Percentiles rank a stretch among this genome's conserved stretches.
Evolutionary conservation across 2,888 invertebrate genomes (phyloP).

Genomic region (Ommatoiulus sabulosus): DNA sequence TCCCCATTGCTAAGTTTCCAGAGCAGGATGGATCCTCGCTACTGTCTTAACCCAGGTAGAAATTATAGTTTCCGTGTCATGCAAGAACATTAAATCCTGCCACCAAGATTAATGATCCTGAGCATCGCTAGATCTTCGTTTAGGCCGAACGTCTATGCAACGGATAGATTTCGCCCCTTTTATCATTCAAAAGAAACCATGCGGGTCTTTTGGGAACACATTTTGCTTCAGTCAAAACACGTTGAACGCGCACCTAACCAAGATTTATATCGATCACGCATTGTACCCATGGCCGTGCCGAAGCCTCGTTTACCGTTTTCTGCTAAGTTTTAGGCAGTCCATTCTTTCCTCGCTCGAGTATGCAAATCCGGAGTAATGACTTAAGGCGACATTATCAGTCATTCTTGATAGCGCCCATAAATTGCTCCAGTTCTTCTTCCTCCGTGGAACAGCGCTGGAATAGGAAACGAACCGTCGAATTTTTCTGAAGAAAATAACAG

Average conservation of each 20-base stretch:
- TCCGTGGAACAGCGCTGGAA: too few species aligned
- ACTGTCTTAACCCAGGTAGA: conserved; percentile 10
- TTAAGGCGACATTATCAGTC: conserved; percentile 19
- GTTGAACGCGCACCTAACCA: neutral
- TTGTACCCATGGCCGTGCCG: neutral
- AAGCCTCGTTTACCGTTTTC: neutral
- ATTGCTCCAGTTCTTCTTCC: neutral
- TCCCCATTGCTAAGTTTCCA: neutral
- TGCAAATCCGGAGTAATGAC: conserved; percentile 19
- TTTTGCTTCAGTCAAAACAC: neutral
- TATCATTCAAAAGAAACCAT: conserved; percentile 8
- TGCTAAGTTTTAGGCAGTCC: neutral
- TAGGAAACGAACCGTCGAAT: too few species aligned
- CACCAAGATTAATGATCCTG: conserved; percentile 29
- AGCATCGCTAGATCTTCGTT: conserved; percentile 27
- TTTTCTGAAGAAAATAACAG: too few species aligned
- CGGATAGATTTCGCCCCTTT: neutral
- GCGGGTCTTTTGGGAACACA: neutral
- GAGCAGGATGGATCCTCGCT: neutral
- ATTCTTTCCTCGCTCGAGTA: neutral
- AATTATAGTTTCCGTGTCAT: conserved; percentile 15
- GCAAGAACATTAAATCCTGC: conserved; percentile 23
- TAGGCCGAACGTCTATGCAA: neutral
- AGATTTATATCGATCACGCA: neutral
- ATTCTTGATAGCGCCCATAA: neutral